Evolutionary conservation across 23 tunicate genomes (phyloP), one percentile per base, ranked within the genome.

Genomic region (Trididemnum miniatum): DNA sequence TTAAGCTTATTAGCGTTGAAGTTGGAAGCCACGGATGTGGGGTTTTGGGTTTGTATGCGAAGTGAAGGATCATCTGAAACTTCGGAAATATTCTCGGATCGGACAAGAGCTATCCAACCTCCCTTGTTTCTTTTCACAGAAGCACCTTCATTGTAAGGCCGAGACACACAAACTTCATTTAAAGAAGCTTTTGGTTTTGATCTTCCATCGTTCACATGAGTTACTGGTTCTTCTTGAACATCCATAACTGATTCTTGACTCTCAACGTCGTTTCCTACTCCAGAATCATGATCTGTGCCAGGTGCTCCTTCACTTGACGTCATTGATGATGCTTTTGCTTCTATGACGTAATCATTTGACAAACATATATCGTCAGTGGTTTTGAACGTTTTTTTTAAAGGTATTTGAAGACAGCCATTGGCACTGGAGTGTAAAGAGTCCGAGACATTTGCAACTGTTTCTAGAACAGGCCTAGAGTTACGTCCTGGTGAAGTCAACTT

Each of bases 221-320:
- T 32, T 12, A 33, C 5, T 9, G 75, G 35, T 1, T 80, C 82
- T 39, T 87, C 89, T 2, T 50, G 80, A 12, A 65, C 72, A 57
- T 91, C 96, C 15, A 92, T 87, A 29, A 92, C 78, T 0, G 97
- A 92, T 39, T 87, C 97, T 69, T 92, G 97, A 52, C 97, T 92
- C 34, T 92, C 97, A 18, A 92, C 97, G 60, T 92, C 97, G 51
- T 92, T 92, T 31, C 97, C 97, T 0, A 92, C 92, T 0, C 97
- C 97, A 30, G 97, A 92, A 63, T 92, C 97, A 69, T 67, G 91
- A 77, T 92, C 97, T 1, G 92, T 87, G 5, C 86, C 78, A 3
- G 89, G 83, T 0, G 78, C 75, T 20, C 73, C 63, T 44, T 84
- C 85, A 26, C 83, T 85, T 1, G 97, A 82, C 0, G 90, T 69